Evolutionary conservation across 2,113 vertebrate genomes (phyloP), one percentile per base, ranked within the genome.

Genomic region (Gobio gobio): DNA sequence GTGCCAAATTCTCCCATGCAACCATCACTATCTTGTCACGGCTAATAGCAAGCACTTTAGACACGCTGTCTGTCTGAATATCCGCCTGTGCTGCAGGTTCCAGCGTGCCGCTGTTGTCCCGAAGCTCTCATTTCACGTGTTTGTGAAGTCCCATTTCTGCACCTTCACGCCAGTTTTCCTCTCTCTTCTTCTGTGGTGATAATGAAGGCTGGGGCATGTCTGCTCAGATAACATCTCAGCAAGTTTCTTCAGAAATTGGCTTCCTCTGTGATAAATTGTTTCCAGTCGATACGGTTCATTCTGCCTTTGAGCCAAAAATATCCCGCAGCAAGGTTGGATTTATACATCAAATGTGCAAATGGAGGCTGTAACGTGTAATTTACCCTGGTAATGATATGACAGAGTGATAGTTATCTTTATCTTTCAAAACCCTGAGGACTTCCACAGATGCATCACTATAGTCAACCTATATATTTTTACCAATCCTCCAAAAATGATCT

Each of bases 61-160:
- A 74, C 12, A 47, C 43, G 13, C 70, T 43, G 66, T 70, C 70
- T 43, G 66, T 70, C 18, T 47, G n/a, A 47, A 24, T 49, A 74
- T 74, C 5, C 1, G 1, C 40, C 33, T 8, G 7, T 40, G 4
- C 51, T 59, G 73, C 88, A 84, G 54, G 81, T 61, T 61, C 40
- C 47, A 58, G 61, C 84, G 63, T 26, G 86, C 26, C 2, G 10
- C 40, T 10, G 45, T 56, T 43, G 3, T 75, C 49, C 13, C 24
- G 0, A 36, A 73, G 80, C 59, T 82, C 36, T 76, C 72, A 82
- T 77, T 87, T 87, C 59, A 36, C 10, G 5, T 5, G 74, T 79
- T n/a, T 74, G 74, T 64, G 58, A 87, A 74, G 49, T 66, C 63
- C 58, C 70, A 20, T 86, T 82, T 83, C 61, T 77, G 66, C 78